These are phyloP conservation scores for Philereme vetulata DNA, from an alignment of 2,888 invertebrate species.

Conservation along the genomic window DNA sequence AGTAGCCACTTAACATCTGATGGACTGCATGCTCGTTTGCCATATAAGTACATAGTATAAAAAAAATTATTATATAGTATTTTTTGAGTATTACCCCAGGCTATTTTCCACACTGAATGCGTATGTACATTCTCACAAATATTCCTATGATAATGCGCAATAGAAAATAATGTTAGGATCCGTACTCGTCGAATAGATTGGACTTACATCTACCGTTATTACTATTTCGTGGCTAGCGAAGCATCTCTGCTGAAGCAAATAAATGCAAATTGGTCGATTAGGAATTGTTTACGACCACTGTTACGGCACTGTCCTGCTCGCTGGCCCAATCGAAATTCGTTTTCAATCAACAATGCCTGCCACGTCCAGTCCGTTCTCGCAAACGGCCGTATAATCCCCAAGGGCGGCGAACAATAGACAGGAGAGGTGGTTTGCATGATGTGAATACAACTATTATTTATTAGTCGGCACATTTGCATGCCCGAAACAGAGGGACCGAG, in stretches of 20 bases:
- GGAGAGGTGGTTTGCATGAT: constrained; percentile 75
- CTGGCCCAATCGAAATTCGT: constrained; percentile 66
- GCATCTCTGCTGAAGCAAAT: constrained; percentile 12
- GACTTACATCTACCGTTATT: constrained; percentile 49
- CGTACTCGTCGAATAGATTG: constrained; percentile 47
- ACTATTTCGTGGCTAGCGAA: constrained; percentile 41
- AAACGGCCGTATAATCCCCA: constrained; percentile 68
- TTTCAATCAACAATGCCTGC: constrained; percentile 66
- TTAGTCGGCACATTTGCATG: constrained; percentile 76
- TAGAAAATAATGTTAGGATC: constrained; percentile 37
- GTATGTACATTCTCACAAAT: constrained; percentile 47
- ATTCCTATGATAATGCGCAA: constrained; percentile 50
- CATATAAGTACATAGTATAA: no score
- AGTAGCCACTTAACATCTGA: no score
- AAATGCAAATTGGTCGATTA: constrained; percentile 28
- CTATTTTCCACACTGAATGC: constrained; percentile 33
- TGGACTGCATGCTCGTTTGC: no score
- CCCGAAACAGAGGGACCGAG: constrained; percentile 66
- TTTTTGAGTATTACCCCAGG: constrained; percentile 28
- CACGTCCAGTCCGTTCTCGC: constrained; percentile 55
- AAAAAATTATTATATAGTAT: no score
- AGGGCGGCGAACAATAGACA: constrained; percentile 76
- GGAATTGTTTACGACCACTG: constrained; percentile 53
- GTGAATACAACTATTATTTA: constrained; percentile 56
- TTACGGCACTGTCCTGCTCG: constrained; percentile 36